Percentiles rank a stretch among this genome's conserved stretches.
Conservation (phyloP, 2,888 invertebrate species). For the Lissonota sp. region DNA sequence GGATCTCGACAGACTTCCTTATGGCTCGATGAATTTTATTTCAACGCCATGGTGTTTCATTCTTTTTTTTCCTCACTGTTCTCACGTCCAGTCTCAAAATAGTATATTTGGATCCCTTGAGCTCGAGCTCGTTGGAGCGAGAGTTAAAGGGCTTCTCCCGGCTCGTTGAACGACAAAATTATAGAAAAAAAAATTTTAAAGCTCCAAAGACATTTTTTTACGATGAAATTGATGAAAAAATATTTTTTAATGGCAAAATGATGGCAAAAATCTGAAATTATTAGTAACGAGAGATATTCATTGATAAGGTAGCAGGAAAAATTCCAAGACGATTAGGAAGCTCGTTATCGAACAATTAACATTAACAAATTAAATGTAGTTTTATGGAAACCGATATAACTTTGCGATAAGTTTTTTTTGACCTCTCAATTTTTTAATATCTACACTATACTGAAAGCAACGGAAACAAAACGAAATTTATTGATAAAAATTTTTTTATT, state of each 20-base stretch:
- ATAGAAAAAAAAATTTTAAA: slow-evolving; percentile 15
- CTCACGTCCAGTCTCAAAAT: slow-evolving; percentile 20
- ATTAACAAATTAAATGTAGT: no score
- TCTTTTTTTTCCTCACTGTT: background rate
- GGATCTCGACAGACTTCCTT: slow-evolving; percentile 41
- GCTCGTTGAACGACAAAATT: slow-evolving; percentile 39
- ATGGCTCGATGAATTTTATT: slow-evolving; percentile 27
- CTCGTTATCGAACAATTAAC: no score
- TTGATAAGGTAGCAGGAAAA: no score
- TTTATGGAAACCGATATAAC: no score
- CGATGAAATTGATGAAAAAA: background rate
- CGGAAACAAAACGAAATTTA: no score
- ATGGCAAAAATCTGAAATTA: no score
- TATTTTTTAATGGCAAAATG: no score
- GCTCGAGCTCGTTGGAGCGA: slow-evolving; percentile 22
- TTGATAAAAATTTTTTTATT: background rate
- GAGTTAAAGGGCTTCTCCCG: slow-evolving; percentile 12
- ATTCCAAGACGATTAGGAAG: no score
- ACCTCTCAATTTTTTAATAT: no score
- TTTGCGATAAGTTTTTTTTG: no score
- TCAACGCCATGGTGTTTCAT: background rate
- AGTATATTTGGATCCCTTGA: slow-evolving; percentile 17
- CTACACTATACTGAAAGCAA: no score
- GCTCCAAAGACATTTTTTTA: background rate
- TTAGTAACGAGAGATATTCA: no score